These are phyloP conservation scores for Eupithecia inturbata DNA, from an alignment of 2,888 invertebrate genomes.

Conservation along the genomic window DNA sequence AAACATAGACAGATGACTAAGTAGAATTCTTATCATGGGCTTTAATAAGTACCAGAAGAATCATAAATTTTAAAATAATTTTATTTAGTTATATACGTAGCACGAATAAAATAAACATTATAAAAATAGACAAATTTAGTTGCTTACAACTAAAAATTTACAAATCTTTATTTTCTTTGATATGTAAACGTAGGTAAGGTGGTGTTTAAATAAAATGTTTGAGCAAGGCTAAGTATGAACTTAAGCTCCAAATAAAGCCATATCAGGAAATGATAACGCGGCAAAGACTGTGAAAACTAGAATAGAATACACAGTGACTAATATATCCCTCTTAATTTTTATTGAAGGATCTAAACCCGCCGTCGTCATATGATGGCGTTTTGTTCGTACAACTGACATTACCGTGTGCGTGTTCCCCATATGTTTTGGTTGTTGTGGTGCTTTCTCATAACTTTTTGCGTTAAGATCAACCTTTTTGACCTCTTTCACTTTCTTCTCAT, in stretches of 20 bases:
- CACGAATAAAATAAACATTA: conserved; percentile 19
- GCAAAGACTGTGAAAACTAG: conserved; percentile 75
- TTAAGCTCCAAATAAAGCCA: conserved; percentile 42
- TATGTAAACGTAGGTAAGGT: conserved; percentile 1
- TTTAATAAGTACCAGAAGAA: too few species aligned
- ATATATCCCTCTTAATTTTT: conserved; percentile 72
- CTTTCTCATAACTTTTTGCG: conserved; percentile 30
- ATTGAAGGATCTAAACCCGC: conserved; percentile 59
- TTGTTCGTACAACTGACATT: conserved; percentile 16
- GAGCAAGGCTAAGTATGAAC: not conserved
- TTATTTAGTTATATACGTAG: conserved; percentile 24
- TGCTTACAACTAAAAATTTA: conserved; percentile 28
- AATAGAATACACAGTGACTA: conserved; percentile 76
- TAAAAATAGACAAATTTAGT: conserved; percentile 15
- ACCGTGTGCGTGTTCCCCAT: conserved; percentile 29
- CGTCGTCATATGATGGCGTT: conserved; percentile 35
- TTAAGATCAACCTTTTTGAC: conserved; percentile 35
- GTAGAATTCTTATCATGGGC: too few species aligned
- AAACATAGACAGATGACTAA: too few species aligned
- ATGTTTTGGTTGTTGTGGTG: conserved; percentile 13
- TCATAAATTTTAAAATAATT: conserved; percentile 16
- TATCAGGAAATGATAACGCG: conserved; percentile 71
- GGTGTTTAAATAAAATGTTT: not conserved
- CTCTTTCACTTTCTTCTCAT: conserved; percentile 27
- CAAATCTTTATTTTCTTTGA: conserved; percentile 4